Base-by-base conservation (phyloP, 2,113 vertebrate genomes). In the Xiphophorus maculatus region DNA sequence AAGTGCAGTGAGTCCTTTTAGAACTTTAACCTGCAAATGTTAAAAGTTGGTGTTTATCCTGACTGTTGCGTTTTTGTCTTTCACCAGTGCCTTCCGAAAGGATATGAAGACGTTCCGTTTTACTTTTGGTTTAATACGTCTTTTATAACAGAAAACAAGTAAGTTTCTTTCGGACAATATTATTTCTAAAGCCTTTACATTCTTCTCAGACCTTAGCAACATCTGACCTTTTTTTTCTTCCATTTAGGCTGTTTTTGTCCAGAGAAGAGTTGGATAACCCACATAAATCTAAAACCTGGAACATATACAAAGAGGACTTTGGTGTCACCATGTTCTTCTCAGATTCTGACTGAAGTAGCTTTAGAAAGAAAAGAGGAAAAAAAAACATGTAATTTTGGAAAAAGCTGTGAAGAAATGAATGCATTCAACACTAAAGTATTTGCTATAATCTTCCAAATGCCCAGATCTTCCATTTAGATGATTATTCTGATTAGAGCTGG, bases 91-190 rank as follows among this genome's bases (percentile, higher is more conserved):
- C 93, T 99, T 71, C 96, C 96, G 0, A 98, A 95, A 83, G 95
- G 96, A 79, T 98, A 99, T 29, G 96, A 98, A 73, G 94, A 94
- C 77, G 98, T 97, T 71, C 93, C 96, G 0, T 99, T 99, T 91
- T 99, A 96, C 91, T 98, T 99, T 83, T 99, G 97, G 96, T 99
- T 99, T 89, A 96, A 99, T 72, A 98, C 97, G 35, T 95, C 96
- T 37, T 99, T 99, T 79, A 86, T 98, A 90, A 88, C 93, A 66
- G 91, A 96, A 17, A 94, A 97, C 87, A 97, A 94, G 97, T 98
- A 94, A 42, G 94, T 70, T 67, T 19, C 28, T 44, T 9, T 69
- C 2, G 25, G 1, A 32, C 19, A 6, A 13, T 5, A 15, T 3
- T 4, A 9, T 73, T 27, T 1, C 22, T 5, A 25, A 7, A 37